Evolutionary conservation across 2,888 invertebrate species (phyloP), one percentile per base, ranked within the genome.

Genomic region (Gastracanthus pulcherrimus): DNA sequence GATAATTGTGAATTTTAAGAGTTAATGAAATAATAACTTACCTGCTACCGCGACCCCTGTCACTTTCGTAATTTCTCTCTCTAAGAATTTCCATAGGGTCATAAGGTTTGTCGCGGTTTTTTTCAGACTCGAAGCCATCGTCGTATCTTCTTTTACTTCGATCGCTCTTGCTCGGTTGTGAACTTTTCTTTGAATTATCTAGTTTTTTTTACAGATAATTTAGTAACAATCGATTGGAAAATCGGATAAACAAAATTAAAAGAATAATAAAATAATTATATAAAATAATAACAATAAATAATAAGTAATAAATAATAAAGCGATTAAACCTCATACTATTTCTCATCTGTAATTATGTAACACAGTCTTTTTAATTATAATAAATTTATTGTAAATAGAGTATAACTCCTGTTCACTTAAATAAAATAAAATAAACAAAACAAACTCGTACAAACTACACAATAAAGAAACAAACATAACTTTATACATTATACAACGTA

Each of bases 31-130:
- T 26, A 34, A 29, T 48, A 48, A 69, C 38, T 66, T 69, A 82
- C 77, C 76, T 81, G n/a, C 13, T 41, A 31, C 76, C 41, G 11
- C 80, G 80, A 67, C 31, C 26, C 34, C 70, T 82, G 16, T 84
- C 81, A n/a, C 58, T 64, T 34, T 83, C 83, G 23, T 69, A 78
- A 58, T 88, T 88, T 76, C 88, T 89, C 36, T 89, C 89, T 26
- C 91, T 84, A 48, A 90, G 83, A 41, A 90, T 88, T 67, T 90
- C 91, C 82, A 89, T 85, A 7, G 90, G 88, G 83, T 91, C 89
- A 58, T 91, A 91, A 13, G 87, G 64, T 38, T 86, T 87, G 19
- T 86, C 86, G 76, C 84, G 87, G 7, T 84, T 87, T 74, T 86
- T 87, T 38, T 86, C 86, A 74, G 84, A 84, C 1, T 88, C 89